Base-by-base conservation (phyloP, 2,797 vertebrate species). In the Lithobates sylvaticus region DNA sequence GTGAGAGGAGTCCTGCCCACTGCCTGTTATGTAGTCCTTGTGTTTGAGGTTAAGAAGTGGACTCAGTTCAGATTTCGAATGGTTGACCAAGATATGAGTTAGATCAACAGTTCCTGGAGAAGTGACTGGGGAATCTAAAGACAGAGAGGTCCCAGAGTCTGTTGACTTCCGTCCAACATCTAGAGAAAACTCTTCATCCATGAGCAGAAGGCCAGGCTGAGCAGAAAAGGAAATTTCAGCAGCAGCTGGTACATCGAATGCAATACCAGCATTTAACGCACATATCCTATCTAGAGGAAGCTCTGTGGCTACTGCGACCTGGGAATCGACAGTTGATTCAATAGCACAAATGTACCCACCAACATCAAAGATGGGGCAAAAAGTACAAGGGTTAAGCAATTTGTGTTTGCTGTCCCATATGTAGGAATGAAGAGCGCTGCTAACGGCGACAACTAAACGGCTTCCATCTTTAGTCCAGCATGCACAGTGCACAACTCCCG, bases 381-480 rank as follows among this genome's bases (percentile, higher is more conserved):
- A 97, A 10, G 95, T 94, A 86, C 97, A 98, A 0, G 93, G 89
- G 69, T 92, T 91, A 81, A 98, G 91, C 88, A 92, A 95, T 91
- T 97, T 97, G 89, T 96, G 95, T 83, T 94, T 91, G 90, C 96
- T 95, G 58, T 96, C 96, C 96, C 97, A 98, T 90, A 96, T 95
- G 89, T 96, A 98, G 0, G 97, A 98, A 90, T 97, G 97, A 68
- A 98, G 94, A 15, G 94, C 89, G 3, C 93, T 96, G 85, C 97
- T 96, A 54, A 97, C 94, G 29, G 97, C 97, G n/a, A 98, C 92
- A 44, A 98, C 97, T 82, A 98, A 91, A 0, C 96, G 96, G 1
- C 94, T 96, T 1, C 97, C 97, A n/a, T 97, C 96, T 88, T 97
- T 96, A 74, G 97, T 97, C 97, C 97, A 98, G 89, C 96, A 97